These are phyloP conservation scores for Plumapathes pennacea DNA, from an alignment of 92 coral and sea anemone species.

Conservation along the genomic window DNA sequence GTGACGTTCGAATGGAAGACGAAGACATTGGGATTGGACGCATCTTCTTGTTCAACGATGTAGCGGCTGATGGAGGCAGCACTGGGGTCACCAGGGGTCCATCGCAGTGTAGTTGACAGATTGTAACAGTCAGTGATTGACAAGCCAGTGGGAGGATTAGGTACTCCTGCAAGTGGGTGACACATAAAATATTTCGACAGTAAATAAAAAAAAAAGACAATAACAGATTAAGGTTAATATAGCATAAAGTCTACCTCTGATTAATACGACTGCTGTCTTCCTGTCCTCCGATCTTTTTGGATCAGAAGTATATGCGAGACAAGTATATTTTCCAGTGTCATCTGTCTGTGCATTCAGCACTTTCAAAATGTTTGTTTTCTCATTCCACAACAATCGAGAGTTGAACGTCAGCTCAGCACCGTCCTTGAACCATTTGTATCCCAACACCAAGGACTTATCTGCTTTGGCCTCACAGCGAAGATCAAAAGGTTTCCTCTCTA, in stretches of 20 bases:
- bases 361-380: slow-evolving; percentile 27
- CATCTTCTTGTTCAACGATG: slow-evolving; percentile 66
- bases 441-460: slow-evolving; percentile 23
- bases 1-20: slow-evolving; percentile 30
- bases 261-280: slow-evolving; percentile 49
- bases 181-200: too few relatives aligned
- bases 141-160: slow-evolving; percentile 61
- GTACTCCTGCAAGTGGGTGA: slow-evolving; percentile 65
- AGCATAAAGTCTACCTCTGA: too few relatives aligned
- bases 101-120: slow-evolving; percentile 54
- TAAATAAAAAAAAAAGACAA: neutral
- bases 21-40: slow-evolving; percentile 47
- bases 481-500: slow-evolving; percentile 33
- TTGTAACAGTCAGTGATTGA: slow-evolving; percentile 48
- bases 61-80: slow-evolving; percentile 54
- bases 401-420: slow-evolving; percentile 19
- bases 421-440: slow-evolving; percentile 66
- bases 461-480: slow-evolving; percentile 59
- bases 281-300: slow-evolving; percentile 61
- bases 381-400: slow-evolving; percentile 41
- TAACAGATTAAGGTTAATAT: too few relatives aligned
- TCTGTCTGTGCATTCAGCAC: slow-evolving; percentile 28
- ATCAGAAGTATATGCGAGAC: slow-evolving; percentile 76
- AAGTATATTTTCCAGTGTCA: slow-evolving; percentile 79
- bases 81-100: slow-evolving; percentile 48